Conservation (phyloP, 1,140 invertebrate genomes). For the Arion vulgaris region DNA sequence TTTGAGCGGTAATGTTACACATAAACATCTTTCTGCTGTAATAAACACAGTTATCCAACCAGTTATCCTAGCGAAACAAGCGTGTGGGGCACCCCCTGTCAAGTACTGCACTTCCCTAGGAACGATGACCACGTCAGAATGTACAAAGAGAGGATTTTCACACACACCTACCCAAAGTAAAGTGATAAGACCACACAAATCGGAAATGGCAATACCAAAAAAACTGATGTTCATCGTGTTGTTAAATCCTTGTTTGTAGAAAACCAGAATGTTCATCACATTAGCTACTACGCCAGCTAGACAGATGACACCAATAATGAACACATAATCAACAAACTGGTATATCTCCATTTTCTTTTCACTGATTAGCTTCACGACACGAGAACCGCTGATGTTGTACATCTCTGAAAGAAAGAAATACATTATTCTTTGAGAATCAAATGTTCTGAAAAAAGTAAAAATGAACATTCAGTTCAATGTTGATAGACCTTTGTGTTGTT, state of each 20-base stretch:
- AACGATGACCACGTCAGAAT: neutral
- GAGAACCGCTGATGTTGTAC: no score
- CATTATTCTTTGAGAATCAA: no score
- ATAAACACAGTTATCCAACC: conserved; percentile 10
- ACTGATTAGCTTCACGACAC: neutral
- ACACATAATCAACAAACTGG: neutral
- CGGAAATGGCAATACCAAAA: conserved; percentile 5
- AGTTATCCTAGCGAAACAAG: neutral
- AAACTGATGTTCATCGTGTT: conserved; percentile 22
- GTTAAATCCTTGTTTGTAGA: conserved; percentile 4
- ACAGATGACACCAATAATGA: neutral
- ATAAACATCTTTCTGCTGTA: conserved; percentile 20
- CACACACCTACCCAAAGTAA: neutral
- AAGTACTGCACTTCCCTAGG: neutral
- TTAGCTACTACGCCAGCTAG: neutral
- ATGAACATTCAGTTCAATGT: no score
- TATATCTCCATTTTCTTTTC: neutral
- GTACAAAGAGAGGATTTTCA: neutral
- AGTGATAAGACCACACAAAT: neutral
- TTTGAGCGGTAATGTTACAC: neutral
- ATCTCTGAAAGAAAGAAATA: no score
- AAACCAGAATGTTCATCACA: conserved; percentile 3
- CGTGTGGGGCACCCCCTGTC: neutral
- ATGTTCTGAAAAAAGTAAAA: no score
- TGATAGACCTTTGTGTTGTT: no score